phyloP scores from a whole-genome alignment of 2,797 vertebrate genomes.

The Ispidina lecontei region DNA sequence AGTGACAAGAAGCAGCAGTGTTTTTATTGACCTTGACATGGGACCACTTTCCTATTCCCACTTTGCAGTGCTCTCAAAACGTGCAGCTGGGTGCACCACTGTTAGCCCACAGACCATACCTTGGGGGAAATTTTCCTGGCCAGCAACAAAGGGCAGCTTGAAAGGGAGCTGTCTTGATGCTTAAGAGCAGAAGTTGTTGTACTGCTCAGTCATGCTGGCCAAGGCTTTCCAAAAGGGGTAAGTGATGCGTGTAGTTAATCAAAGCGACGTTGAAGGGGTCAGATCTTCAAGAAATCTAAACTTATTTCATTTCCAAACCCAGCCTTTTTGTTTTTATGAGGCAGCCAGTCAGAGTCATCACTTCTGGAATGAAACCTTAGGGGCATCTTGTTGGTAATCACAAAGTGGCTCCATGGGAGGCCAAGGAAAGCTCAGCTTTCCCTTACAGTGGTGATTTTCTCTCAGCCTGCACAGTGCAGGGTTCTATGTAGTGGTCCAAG shows the following conservation, averaged over 20 bases:
- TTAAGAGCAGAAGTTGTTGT: slow-evolving; percentile 7
- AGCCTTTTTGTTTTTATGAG: background rate
- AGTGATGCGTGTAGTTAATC: background rate
- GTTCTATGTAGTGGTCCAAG: background rate
- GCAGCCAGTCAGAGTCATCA: background rate
- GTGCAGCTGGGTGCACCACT: rapidly evolving
- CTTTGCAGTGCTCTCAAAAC: background rate
- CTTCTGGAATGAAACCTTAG: background rate
- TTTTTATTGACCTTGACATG: slow-evolving; percentile 40
- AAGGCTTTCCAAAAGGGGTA: background rate
- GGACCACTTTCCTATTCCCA: background rate
- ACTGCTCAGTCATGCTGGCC: background rate
- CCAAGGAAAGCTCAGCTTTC: background rate
- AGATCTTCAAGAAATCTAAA: slow-evolving; percentile 4
- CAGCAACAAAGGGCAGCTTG: background rate
- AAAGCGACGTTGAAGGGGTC: background rate
- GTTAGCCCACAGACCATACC: background rate
- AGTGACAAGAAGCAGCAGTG: background rate
- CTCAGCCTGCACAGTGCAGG: background rate
- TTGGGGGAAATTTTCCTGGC: background rate
- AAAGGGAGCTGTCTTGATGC: background rate
- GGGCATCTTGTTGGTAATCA: background rate
- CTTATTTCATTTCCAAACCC: background rate
- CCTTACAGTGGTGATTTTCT: background rate
- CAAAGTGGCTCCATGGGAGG: background rate